These are phyloP conservation scores for Myanophis thanlyinensis DNA, from an alignment of 2,113 vertebrate species.

Conservation along the genomic window DNA sequence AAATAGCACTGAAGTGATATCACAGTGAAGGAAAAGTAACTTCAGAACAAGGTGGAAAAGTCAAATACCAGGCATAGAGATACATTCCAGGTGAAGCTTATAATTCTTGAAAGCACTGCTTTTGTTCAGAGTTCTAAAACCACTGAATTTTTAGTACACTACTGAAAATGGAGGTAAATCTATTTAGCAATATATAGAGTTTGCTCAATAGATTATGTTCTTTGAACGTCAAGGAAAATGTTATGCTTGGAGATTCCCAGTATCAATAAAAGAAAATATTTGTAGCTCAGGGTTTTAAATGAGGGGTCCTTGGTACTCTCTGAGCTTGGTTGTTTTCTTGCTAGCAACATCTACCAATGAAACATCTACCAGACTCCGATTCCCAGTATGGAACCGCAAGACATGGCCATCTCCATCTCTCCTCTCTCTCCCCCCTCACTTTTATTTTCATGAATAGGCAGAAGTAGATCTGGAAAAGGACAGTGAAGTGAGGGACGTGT, in stretches of 20 bases:
- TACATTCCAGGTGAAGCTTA: not conserved
- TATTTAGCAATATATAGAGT: not conserved
- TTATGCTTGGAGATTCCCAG: not conserved
- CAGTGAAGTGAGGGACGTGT: no score
- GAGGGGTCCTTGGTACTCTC: not conserved
- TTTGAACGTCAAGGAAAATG: not conserved
- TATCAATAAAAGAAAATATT: not conserved
- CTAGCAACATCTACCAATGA: not conserved
- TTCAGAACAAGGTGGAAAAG: not conserved
- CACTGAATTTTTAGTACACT: not conserved
- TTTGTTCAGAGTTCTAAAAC: not conserved
- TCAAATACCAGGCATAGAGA: not conserved
- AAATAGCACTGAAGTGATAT: not conserved
- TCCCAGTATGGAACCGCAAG: no score
- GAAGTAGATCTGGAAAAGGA: no score
- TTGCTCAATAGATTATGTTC: not conserved
- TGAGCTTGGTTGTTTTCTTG: not conserved
- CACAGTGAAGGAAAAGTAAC: not conserved
- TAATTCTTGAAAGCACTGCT: not conserved
- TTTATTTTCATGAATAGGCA: no score
- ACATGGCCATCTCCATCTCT: no score
- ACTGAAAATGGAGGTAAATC: not conserved
- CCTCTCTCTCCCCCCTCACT: no score
- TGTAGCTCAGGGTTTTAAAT: not conserved
- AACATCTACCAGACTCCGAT: not conserved